Base-by-base conservation (phyloP, 23 tunicate genomes). In the Halocynthia roretzi region DNA sequence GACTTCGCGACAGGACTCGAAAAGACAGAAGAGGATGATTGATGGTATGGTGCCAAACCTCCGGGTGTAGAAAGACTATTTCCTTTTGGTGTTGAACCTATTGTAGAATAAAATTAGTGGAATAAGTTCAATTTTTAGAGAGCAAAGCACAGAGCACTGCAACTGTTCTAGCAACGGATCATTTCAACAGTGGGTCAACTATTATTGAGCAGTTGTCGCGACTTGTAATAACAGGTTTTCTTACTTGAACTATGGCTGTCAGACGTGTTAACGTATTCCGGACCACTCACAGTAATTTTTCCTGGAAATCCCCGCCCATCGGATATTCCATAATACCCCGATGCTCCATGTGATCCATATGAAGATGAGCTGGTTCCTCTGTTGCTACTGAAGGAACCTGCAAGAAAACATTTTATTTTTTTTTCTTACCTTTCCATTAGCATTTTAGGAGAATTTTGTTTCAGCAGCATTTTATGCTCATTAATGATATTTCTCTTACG, bases 181-280 rank as follows among this genome's bases (percentile, higher is more conserved):
- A 31, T 31, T 31, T 31, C 44, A 31, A 31, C 44, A 31, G 44
- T 31, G 1, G 44, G 17, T 14, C 15, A 58, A 15, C 63, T 58
- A n/a, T 14, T 2, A 58, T 14, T 58, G 1, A 58, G 63, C 17
- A 58, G 63, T 58, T 14, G n/a, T n/a, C n/a, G n/a, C n/a, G n/a
- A n/a, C n/a, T n/a, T n/a, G n/a, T 58, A n/a, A 58, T 58, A 58
- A 67, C 12, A 19, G 17, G 64, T 60, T 60, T 15, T 22, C n/a
- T 71, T 40, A 87, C 93, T 86, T 49, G 93, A 55, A 60, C 77
- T 71, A 20, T 65, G 22, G 5, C 83, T 83, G 21, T 81, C 85
- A 7, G 78, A 71, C 6, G 93, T 87, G 78, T 87, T 87, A 51
- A 87, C 77, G 61, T 87, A 87, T 71, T 87, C 93, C 9, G 70